Evolutionary conservation across 2,113 vertebrate genomes (phyloP).

Genomic region (Tylochromis polylepis): DNA sequence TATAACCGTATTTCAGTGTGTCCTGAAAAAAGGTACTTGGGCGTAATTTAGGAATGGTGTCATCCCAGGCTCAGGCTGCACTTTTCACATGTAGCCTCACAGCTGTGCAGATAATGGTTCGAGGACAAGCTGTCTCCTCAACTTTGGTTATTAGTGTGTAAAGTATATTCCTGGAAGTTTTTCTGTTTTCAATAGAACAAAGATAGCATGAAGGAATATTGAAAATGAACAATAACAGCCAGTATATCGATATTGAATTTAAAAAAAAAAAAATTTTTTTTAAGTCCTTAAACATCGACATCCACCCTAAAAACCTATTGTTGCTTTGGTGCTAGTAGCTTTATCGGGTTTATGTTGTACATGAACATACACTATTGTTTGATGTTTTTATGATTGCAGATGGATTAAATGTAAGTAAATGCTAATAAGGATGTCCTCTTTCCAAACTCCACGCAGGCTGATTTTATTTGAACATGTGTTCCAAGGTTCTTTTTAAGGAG

Average conservation of each 20-base stretch:
- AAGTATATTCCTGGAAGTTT: background rate
- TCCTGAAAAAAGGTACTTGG: background rate
- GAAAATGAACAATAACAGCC: background rate
- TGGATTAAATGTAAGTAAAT: background rate
- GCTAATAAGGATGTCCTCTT: background rate
- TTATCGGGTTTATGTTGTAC: background rate
- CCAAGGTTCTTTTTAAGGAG: background rate
- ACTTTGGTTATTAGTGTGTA: background rate
- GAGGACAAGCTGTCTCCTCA: background rate
- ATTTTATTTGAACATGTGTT: background rate
- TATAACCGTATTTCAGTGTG: background rate
- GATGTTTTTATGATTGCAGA: background rate
- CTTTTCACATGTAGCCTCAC: background rate
- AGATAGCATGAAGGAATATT: background rate
- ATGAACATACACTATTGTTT: background rate
- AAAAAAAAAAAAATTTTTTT: too few relatives aligned
- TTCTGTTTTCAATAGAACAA: background rate
- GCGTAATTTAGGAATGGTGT: fast-evolving
- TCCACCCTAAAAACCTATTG: background rate
- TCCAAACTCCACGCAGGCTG: background rate
- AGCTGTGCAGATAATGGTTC: background rate
- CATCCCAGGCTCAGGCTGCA: background rate
- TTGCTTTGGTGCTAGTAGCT: background rate
- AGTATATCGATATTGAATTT: background rate
- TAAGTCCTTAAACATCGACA: background rate